These are phyloP conservation scores for Antitype chi DNA, from an alignment of 2,888 invertebrate species.

Conservation along the genomic window DNA sequence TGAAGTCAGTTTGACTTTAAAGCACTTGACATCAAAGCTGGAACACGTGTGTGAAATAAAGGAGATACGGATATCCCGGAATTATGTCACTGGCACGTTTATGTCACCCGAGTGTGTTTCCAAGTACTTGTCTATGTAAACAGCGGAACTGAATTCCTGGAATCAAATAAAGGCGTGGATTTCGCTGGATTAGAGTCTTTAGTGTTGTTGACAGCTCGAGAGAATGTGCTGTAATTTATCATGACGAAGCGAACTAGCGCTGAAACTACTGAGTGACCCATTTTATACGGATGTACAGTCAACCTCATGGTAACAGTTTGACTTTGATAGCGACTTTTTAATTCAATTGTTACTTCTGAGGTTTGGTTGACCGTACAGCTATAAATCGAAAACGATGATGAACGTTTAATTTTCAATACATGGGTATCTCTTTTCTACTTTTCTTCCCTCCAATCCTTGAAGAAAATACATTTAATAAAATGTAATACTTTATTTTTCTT, in stretches of 20 bases:
- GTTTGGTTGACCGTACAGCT: neutral
- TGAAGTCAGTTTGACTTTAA: conserved; percentile 10
- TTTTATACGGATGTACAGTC: neutral
- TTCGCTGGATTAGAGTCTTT: neutral
- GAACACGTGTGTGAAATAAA: conserved; percentile 1
- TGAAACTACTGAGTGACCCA: too few species aligned
- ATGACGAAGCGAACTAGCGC: neutral
- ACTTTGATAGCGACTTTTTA: neutral
- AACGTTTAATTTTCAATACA: neutral
- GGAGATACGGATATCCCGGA: conserved; percentile 13
- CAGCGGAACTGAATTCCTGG: neutral
- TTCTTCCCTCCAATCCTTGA: neutral
- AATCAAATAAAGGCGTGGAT: conserved; percentile 4
- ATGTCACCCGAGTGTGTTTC: conserved; percentile 16
- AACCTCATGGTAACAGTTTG: neutral
- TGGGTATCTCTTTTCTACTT: neutral
- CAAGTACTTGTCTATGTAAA: conserved; percentile 11
- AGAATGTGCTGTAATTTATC: neutral
- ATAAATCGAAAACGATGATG: neutral
- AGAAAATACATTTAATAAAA: neutral
- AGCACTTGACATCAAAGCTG: conserved; percentile 22
- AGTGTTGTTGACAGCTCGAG: neutral
- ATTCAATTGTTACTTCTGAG: neutral
- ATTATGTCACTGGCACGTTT: conserved; percentile 31
- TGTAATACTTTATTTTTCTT: neutral